Percentiles rank a stretch among this genome's conserved stretches.
phyloP scores from a whole-genome alignment of 2,113 vertebrate species.

The Apteryx mantelli region DNA sequence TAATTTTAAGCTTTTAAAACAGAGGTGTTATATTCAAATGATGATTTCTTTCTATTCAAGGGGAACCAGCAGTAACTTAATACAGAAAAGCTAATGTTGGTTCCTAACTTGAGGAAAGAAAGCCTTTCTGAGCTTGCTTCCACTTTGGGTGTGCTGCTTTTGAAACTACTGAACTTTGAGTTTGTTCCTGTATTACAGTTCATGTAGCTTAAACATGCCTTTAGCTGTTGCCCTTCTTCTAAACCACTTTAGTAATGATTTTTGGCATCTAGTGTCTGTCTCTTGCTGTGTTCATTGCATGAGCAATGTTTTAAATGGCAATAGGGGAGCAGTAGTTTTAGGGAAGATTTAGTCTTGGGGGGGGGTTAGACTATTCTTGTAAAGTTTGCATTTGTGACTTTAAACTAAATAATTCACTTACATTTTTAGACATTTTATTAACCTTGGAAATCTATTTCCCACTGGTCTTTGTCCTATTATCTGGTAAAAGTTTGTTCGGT shows the following conservation, averaged over 20 bases:
- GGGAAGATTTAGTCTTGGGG: neutral
- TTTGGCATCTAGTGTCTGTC: neutral
- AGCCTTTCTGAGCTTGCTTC: neutral
- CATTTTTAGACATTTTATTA: slow-evolving; percentile 24
- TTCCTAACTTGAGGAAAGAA: neutral
- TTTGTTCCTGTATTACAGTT: neutral
- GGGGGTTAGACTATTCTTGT: neutral
- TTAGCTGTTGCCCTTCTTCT: neutral
- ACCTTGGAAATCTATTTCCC: slow-evolving; percentile 26
- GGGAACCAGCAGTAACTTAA: neutral
- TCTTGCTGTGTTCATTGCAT: neutral
- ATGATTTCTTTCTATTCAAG: neutral
- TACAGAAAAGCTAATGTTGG: neutral
- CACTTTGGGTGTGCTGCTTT: neutral
- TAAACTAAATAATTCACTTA: neutral
- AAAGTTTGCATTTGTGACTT: neutral
- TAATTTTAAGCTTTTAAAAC: neutral
- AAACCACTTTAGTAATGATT: neutral
- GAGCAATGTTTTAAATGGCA: neutral
- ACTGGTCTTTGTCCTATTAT: neutral
- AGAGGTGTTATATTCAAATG: neutral
- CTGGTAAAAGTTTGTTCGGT: neutral
- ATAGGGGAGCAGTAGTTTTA: neutral
- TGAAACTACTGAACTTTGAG: neutral
- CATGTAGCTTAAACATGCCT: neutral